Evolutionary conservation across 2,888 invertebrate species (phyloP), one percentile per base, ranked within the genome.

Genomic region (Noctua fimbriata): DNA sequence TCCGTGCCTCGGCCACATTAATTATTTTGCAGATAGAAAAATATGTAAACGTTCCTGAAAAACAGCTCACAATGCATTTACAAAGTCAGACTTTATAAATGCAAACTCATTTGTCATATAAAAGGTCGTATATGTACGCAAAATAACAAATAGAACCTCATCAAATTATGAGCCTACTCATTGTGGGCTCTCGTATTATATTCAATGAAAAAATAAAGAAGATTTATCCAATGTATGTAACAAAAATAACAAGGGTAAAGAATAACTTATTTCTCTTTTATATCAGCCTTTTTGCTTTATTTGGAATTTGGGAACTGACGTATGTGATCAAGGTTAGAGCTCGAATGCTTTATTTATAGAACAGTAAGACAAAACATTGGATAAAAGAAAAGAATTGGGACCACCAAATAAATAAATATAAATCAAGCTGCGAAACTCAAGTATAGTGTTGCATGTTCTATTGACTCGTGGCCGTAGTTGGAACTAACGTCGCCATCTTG

Each of bases 301-400:
- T 82, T 82, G 67, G 55, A 72, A 82, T 60, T 84, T 47, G 55
- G 47, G 41, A 52, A 55, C 69, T 69, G 55, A 84, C 47, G 32
- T 84, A 69, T 72, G 72, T 84, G 69, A 69, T 41, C 60, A 82
- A 69, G 84, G 79, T 84, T 63, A 58, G 47, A n/a, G 41, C 49
- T 84, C 69, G 14, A 32, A 79, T 66, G 55, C 18, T 70, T 78
- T 83, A 83, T 83, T 83, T 78, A 70, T 78, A 78, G 58, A 66
- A 66, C 47, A 28, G 32, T n/a, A 21, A 55, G 32, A 83, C 28
- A 36, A 18, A 71, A 71, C 16, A 67, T 28, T 24, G 16, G 6
- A 55, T 18, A 55, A 71, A 52, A 58, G 4, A 36, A 60, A 77
- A 52, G 41, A 60, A 49, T 24, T 32, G 16, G 16, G 2, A 21